Conservation (phyloP, 2,888 invertebrate species). For the Meiosimyza decipiens region DNA sequence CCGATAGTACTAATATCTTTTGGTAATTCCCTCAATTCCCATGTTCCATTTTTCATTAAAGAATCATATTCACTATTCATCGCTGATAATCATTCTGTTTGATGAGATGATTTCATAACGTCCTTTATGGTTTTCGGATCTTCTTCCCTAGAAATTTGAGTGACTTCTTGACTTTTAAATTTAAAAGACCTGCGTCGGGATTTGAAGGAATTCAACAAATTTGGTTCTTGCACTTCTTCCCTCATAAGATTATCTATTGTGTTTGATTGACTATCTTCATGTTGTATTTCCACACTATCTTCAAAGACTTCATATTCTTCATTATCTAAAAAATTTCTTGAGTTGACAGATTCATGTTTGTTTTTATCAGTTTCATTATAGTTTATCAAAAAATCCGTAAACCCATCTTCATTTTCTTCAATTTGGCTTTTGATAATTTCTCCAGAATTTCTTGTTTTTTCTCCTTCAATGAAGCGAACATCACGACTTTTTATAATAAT, state of each 20-base stretch:
- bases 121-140: no score
- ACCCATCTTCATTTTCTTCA: neutral
- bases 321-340: no score
- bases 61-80: conserved; percentile 15
- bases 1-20: conserved; percentile 1
- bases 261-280: neutral
- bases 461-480: conserved; percentile 24
- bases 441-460: neutral
- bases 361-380: neutral
- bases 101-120: neutral
- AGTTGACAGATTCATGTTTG: neutral
- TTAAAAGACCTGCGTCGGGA: neutral
- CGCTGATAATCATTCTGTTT: neutral
- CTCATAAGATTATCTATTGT: no score
- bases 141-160: no score
- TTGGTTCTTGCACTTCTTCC: conserved; percentile 42
- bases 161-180: neutral
- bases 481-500: conserved; percentile 32
- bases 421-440: no score
- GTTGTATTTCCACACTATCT: neutral
- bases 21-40: conserved; percentile 3
- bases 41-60: conserved; percentile 35
- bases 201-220: neutral
- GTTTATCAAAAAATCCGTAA: neutral
- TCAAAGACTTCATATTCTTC: neutral